Base-by-base conservation (phyloP, 2,888 invertebrate genomes). In the Eupsilia transversa region DNA sequence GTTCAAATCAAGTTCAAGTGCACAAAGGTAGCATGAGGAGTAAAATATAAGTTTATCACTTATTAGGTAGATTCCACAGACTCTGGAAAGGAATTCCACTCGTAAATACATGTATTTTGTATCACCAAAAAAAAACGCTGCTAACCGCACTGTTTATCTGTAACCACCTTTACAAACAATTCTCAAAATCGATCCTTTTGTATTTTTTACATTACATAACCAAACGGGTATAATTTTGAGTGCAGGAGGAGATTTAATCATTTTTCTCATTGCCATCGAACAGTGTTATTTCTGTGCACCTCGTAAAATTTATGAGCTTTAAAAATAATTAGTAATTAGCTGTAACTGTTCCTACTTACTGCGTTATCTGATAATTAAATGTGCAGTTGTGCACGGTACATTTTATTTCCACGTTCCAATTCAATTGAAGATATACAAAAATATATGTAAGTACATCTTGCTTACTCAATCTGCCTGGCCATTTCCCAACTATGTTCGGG, bases 1-100 rank as follows among this genome's bases (percentile, higher is more conserved):
- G 70, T 83, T 74, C 70, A 78, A 61, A n/a, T 57, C 68, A 73
- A 81, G 83, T 81, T 72, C 83, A 79, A 67, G 73, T 43, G 23
- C 68, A 49, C 69, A 17, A 12, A 30, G 0, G 9, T 17, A 4
- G 10, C 17, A 17, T 33, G n/a, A 68, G n/a, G n/a, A 27, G 20
- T 3, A 6, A 10, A 41, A 30, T n/a, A 23, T 2, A 38, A 63
- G 17, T 23, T 33, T 33, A 49, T 23, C 7, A 23, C 23, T 46
- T 64, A 43, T 23, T 9, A 14, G 0, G 1, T 46, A 14, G 14
- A 33, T 65, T 49, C 3, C 5, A 33, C n/a, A 49, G 14, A 43
- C 14, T 17, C 17, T 17, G 10, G 10, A 33, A 46, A 64, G 9
- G 9, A 49, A 1, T 17, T 10, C 9, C 30, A n/a, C 4, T 38